Evolutionary conservation across 1,140 invertebrate species (phyloP).

Genomic region (Hycleus phaleratus): DNA sequence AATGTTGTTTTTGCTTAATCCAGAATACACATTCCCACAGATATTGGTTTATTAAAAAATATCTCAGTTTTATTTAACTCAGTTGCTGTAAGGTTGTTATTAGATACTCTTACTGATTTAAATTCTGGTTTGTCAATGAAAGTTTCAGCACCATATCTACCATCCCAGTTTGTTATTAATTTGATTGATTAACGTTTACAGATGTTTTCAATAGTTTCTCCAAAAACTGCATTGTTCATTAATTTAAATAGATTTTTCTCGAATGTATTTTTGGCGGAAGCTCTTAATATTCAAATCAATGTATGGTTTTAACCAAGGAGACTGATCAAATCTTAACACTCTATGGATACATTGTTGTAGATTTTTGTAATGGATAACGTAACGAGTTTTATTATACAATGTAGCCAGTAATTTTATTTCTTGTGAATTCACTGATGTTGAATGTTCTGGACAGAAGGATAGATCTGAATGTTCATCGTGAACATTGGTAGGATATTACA

Average conservation of each 20-base stretch:
- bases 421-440: slow-evolving; percentile 20
- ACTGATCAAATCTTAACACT: slow-evolving; percentile 38
- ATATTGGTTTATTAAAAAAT: slow-evolving; percentile 40
- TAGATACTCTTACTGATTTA: slow-evolving; percentile 27
- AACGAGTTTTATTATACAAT: slow-evolving; percentile 32
- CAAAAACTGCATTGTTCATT: slow-evolving; percentile 42
- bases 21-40: slow-evolving; percentile 39
- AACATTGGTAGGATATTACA: slow-evolving; percentile 26
- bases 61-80: slow-evolving; percentile 35
- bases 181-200: slow-evolving; percentile 35
- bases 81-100: slow-evolving; percentile 37
- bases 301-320: slow-evolving; percentile 35
- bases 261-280: slow-evolving; percentile 37
- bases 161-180: slow-evolving; percentile 28
- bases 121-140: slow-evolving; percentile 34
- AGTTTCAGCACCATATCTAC: slow-evolving; percentile 23
- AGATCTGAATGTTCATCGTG: slow-evolving; percentile 38
- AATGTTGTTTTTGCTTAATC: slow-evolving; percentile 33
- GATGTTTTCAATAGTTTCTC: slow-evolving; percentile 44
- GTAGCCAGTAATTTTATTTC: slow-evolving; percentile 41
- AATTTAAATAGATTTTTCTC: slow-evolving; percentile 44
- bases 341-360: slow-evolving; percentile 34
- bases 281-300: slow-evolving; percentile 40
- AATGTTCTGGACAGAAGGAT: slow-evolving; percentile 38
- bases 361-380: slow-evolving; percentile 39